Base-by-base conservation (phyloP, 2,797 vertebrate species). In the Cichlasoma orientale region DNA sequence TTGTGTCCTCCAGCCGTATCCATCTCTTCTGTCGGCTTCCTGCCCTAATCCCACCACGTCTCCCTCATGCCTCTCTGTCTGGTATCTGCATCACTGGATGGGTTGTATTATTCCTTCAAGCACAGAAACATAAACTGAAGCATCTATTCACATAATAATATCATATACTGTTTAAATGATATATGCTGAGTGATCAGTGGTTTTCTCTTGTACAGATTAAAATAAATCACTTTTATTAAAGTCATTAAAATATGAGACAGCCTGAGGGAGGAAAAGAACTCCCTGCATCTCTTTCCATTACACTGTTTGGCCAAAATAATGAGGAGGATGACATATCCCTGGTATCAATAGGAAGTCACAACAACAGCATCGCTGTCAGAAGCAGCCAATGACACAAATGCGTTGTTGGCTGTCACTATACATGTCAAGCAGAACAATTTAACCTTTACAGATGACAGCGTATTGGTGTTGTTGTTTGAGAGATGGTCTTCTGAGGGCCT, bases 311-410 rank as follows among this genome's bases (percentile, higher is more conserved):
- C 59, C 72, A 90, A 91, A 94, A 94, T 95, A 95, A 96, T 94
- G 94, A 95, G 94, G 83, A 66, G 82, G 87, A 91, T 93, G 93
- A 93, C 93, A 95, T 92, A 92, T 90, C 90, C 89, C 74, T 70
- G 73, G 59, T 90, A 83, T 94, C 92, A 77, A 95, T 93, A 89
- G 84, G 83, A 84, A 93, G 92, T 93, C 88, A 87, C 94, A 91
- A 84, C 85, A 90, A 88, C 89, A 82, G 73, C 90, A 78, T 92
- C 83, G 75, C 81, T 93, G 93, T 94, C 94, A 94, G 84, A 85
- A 47, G 83, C 83, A 88, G 82, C 82, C 82, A 73, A 77, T 87
- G 87, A 95, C 94, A 89, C 88, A 92, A 92, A 94, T 92, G 88
- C 84, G 84, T 89, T 94, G 93, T 93, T 89, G 92, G 91, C 87